Base-by-base conservation (phyloP, 2,797 vertebrate genomes). In the Enteromius anoplus region DNA sequence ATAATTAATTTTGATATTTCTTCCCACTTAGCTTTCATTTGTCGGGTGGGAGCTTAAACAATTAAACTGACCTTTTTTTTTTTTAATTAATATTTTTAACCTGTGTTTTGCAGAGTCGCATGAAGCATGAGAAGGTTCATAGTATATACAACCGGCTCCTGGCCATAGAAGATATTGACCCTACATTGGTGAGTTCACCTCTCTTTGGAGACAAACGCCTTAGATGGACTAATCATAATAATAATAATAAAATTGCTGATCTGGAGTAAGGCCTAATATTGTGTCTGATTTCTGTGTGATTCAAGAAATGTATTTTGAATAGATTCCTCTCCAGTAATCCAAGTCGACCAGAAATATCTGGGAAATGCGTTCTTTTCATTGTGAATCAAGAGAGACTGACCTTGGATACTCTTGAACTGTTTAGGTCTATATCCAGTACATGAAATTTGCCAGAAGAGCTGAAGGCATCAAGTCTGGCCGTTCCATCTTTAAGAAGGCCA, bases 51-150 rank as follows among this genome's bases (percentile, higher is more conserved):
- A 55, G 51, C 2, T 53, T 53, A 21, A 51, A 21, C 17, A 4
- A n/a, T 55, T 1, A n/a, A 37, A n/a, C 23, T 47, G 26, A 21
- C 19, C 42, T 49, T 68, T 53, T 9, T 45, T 17, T 23, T n/a
- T n/a, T n/a, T n/a, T n/a, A n/a, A 3, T 26, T 26, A 5, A 53
- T 23, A n/a, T 55, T 62, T 17, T 23, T 58, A 15, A 32, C 77
- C 2, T 85, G 64, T 86, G 66, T 73, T 85, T 81, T 78, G 14
- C 83, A 99, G 98, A 99, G 98, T 93, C 98, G 98, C 78, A 98
- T 99, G 97, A 99, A 99, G 88, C 97, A 99, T 12, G 98, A 99
- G 90, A 99, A 99, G 70, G 98, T 99, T 70, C 98, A 99, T 93
- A 96, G 96, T 91, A 98, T 99, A 91, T 99, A 99, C 81, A 99